Base-by-base conservation (phyloP, 2,888 invertebrate species). In the Clanis bilineata region DNA sequence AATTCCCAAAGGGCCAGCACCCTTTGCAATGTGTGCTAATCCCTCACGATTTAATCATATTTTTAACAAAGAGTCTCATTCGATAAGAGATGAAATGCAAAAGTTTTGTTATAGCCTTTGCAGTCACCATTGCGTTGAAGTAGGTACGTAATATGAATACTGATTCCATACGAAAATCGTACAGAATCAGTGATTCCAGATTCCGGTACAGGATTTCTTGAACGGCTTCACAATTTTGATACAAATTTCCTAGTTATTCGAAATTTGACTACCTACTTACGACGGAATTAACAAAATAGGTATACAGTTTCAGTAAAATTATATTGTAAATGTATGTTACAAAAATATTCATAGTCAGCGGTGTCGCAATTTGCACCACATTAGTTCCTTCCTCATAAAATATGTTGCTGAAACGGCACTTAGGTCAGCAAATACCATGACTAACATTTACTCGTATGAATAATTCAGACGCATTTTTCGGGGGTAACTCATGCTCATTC, bases 281-380 rank as follows among this genome's bases (percentile, higher is more conserved):
- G n/a, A n/a, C n/a, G n/a, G 7, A 43, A 12, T 22, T 2, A 45
- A 45, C 21, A 10, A 12, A n/a, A 22, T 23, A 22, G 1, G 22
- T 23, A n/a, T 10, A 5, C 12, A 5, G 12, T 10, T 12, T 12
- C 23, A 23, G 47, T 47, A 25, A 47, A 12, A 15, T 15, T 22
- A 45, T 12, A 10, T 22, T 5, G 23, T 45, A 22, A 22, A 12
- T n/a, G 44, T 45, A 12, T 45, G 45, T 23, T 23, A 25, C 45
- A 41, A 18, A 18, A 41, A n/a, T 25, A 25, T 18, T 32, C 28
- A 10, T 15, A 18, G 6, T 28, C 28, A 51, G 28, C 51, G 43
- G 57, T 62, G 51, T 59, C 32, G 58, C 45, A 56, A 57, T 47
- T 18, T 56, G 21, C 51, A 56, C 59, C 1, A 61, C 62, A 57